Percentiles rank a stretch among this genome's conserved stretches.
phyloP scores from a whole-genome alignment of 1,140 invertebrate species.

The Leguminivora glycinivorella region DNA sequence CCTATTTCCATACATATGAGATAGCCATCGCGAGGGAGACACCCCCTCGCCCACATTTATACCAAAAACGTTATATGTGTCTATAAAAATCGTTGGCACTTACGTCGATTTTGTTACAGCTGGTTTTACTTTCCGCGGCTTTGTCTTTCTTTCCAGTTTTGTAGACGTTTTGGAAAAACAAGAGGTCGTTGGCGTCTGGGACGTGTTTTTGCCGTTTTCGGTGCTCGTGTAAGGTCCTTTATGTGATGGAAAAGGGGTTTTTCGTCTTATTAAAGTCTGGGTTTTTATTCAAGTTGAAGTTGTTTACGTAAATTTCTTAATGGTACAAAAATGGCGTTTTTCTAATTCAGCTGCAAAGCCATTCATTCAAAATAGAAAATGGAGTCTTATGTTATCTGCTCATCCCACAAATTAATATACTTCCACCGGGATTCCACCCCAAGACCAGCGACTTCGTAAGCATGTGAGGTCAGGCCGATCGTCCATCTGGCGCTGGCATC shows the following conservation, averaged over 20 bases:
- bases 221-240: not conserved
- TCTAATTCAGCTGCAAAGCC: too few species aligned
- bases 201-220: constrained; percentile 10
- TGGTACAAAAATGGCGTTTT: too few species aligned
- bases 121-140: constrained; percentile 40
- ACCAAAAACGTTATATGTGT: not conserved
- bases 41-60: constrained; percentile 53
- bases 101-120: constrained; percentile 36
- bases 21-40: constrained; percentile 17
- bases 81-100: not conserved
- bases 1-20: constrained; percentile 40
- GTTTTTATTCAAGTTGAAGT: not conserved
- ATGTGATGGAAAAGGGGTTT: not conserved
- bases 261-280: not conserved
- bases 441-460: too few species aligned
- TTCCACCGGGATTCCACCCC: too few species aligned
- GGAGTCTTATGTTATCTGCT: too few species aligned
- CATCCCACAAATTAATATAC: too few species aligned
- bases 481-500: too few species aligned
- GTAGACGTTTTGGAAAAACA: constrained; percentile 19
- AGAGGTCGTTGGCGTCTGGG: constrained; percentile 10
- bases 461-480: too few species aligned
- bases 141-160: constrained; percentile 39
- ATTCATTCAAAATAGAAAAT: too few species aligned
- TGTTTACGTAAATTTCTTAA: not conserved